Evolutionary conservation across 2,888 invertebrate species (phyloP).

Genomic region (Acleris cristana): DNA sequence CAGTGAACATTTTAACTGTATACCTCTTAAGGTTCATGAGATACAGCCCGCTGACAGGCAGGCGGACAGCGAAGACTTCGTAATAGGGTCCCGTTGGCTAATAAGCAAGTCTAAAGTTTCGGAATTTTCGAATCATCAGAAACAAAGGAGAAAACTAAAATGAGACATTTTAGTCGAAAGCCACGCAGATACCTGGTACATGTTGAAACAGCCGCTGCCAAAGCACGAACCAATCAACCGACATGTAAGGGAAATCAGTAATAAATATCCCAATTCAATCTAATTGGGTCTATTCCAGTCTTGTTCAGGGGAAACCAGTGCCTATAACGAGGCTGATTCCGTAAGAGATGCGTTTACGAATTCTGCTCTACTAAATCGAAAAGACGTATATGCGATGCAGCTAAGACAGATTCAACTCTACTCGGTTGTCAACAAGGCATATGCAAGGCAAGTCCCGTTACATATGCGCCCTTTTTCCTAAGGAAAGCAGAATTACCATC

Average conservation of each 20-base stretch:
- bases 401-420: no score
- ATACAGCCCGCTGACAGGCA: no score
- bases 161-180: neutral
- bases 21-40: no score
- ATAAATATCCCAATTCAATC: conserved; percentile 36
- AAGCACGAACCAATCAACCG: conserved; percentile 32
- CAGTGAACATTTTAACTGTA: no score
- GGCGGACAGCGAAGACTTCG: no score
- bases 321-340: conserved; percentile 42
- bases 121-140: neutral
- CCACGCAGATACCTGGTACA: neutral
- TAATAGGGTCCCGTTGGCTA: no score
- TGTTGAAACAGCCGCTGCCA: conserved; percentile 14
- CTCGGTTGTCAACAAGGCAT: no score
- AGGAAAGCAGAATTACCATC: conserved; percentile 44
- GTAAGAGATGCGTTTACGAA: conserved; percentile 49
- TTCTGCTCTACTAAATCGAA: conserved; percentile 37
- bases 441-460: no score
- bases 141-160: neutral
- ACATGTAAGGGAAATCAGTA: conserved; percentile 33
- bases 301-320: conserved; percentile 38
- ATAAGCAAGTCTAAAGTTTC: neutral
- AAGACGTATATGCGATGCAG: conserved; percentile 46
- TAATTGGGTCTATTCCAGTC: conserved; percentile 34
- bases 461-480: no score